These are phyloP conservation scores for Perizoma affinitatum DNA, from an alignment of 2,888 invertebrate species.

Conservation along the genomic window DNA sequence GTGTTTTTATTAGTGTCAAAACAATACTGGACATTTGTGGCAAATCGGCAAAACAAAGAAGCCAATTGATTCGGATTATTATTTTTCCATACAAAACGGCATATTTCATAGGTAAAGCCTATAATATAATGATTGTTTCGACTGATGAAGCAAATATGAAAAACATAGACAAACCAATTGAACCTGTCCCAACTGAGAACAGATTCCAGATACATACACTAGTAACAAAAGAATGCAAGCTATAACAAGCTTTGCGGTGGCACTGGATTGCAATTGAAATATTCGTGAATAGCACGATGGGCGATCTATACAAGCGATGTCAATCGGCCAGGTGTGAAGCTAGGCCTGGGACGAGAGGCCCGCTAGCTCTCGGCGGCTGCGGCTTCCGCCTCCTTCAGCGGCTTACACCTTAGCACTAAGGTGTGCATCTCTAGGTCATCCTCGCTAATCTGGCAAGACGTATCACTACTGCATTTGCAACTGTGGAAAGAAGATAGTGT, in stretches of 20 bases:
- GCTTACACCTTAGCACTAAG: conserved; percentile 48
- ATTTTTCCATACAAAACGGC: no score
- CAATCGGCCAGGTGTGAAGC: neutral
- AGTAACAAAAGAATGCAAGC: neutral
- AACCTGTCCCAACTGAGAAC: neutral
- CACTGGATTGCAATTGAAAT: conserved; percentile 9
- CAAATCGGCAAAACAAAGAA: no score
- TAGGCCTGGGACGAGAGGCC: neutral
- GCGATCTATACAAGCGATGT: conserved; percentile 9
- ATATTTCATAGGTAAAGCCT: neutral
- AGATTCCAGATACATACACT: neutral
- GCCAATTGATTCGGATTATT: no score
- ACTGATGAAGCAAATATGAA: neutral
- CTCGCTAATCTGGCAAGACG: conserved; percentile 41
- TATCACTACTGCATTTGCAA: conserved; percentile 48
- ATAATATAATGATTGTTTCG: neutral
- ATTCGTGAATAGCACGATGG: conserved; percentile 3
- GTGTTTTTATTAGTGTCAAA: no score
- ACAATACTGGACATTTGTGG: no score
- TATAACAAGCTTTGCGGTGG: neutral
- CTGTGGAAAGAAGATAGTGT: conserved; percentile 42
- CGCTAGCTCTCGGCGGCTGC: conserved; percentile 1
- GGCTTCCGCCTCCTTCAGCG: neutral
- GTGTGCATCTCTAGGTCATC: conserved; percentile 39
- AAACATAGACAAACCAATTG: neutral